Evolutionary conservation across 2,888 invertebrate genomes (phyloP).

Genomic region (Pammene aurita): DNA sequence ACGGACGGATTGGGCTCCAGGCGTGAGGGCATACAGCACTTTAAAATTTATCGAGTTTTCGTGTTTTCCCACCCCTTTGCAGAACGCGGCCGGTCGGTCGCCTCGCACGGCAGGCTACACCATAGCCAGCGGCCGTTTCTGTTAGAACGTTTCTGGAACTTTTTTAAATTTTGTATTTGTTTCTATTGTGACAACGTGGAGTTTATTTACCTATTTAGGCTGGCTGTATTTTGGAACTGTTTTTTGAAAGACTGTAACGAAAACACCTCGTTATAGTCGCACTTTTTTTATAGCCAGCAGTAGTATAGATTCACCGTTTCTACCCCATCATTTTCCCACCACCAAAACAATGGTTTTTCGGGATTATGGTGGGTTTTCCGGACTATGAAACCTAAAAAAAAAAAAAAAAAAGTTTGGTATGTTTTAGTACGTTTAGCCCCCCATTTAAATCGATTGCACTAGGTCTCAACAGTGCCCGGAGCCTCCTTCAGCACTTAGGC

Average conservation of each 20-base stretch:
- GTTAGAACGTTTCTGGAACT: constrained; percentile 47
- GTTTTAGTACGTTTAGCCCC: too few species aligned
- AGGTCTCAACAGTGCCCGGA: too few species aligned
- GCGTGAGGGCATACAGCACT: constrained; percentile 65
- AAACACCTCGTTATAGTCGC: neutral
- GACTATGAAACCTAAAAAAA: too few species aligned
- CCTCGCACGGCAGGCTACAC: constrained; percentile 36
- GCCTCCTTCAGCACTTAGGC: too few species aligned
- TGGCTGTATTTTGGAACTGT: neutral
- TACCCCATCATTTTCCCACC: too few species aligned
- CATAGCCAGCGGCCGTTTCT: constrained; percentile 42
- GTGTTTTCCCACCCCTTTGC: constrained; percentile 58
- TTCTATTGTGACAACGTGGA: constrained; percentile 17
- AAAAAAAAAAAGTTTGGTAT: too few species aligned
- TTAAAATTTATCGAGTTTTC: constrained; percentile 81
- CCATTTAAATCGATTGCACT: too few species aligned
- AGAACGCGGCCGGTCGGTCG: constrained; percentile 26
- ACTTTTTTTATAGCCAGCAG: neutral
- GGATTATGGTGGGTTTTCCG: too few species aligned
- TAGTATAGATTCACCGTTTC: too few species aligned
- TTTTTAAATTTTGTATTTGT: constrained; percentile 42
- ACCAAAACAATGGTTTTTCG: too few species aligned
- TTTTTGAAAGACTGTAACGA: neutral
- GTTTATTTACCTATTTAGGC: constrained; percentile 9
- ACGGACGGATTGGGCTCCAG: constrained; percentile 59